phyloP scores from a whole-genome alignment of 2,888 invertebrate genomes.

The Rhogogaster chlorosoma region DNA sequence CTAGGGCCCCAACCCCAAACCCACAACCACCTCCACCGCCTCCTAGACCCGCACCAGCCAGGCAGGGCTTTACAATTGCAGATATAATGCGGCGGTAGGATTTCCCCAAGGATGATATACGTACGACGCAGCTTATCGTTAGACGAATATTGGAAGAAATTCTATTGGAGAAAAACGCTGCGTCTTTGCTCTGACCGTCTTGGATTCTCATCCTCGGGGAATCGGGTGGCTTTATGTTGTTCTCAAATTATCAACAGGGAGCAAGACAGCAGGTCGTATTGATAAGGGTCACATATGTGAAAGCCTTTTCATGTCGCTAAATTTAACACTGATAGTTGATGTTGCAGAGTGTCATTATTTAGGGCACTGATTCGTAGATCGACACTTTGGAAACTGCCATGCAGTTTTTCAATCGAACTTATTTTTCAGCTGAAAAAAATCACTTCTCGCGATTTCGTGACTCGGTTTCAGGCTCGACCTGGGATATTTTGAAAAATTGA shows the following conservation, averaged over 20 bases:
- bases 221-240: background rate
- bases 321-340: conserved; percentile 10
- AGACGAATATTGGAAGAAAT: background rate
- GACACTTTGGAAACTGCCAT: background rate
- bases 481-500: background rate
- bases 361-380: conserved; percentile 3
- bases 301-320: conserved; percentile 14
- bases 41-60: conserved; percentile 82
- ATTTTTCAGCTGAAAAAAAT: background rate
- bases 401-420: background rate
- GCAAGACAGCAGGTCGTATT: conserved; percentile 6
- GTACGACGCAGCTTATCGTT: background rate
- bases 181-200: background rate
- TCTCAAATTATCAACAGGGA: background rate
- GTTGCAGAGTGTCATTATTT: background rate
- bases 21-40: conserved; percentile 81
- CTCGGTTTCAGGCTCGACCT: background rate
- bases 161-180: background rate
- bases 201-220: background rate
- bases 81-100: conserved; percentile 92
- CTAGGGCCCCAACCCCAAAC: conserved; percentile 72
- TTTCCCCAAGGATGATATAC: conserved; percentile 36
- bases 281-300: conserved; percentile 17
- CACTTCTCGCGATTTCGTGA: background rate
- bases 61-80: conserved; percentile 94